A percentile compares a stretch with the other conserved stretches of the same genome.
phyloP scores from a whole-genome alignment of 2,888 invertebrate species.

The Thyatira batis region DNA sequence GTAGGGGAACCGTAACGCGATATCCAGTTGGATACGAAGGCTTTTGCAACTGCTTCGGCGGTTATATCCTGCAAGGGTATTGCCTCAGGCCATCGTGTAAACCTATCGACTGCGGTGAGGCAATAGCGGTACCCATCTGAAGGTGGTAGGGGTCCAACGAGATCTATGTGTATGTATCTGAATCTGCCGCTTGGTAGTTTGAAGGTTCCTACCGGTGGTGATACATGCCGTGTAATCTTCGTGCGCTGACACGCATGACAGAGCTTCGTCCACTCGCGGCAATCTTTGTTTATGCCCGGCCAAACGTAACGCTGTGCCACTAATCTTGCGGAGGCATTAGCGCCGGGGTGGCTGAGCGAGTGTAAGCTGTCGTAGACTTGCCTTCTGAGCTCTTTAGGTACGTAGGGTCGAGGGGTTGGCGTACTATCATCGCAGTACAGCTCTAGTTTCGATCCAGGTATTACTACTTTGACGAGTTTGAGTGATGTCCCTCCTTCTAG shows the following conservation, averaged over 20 bases:
- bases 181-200: background rate
- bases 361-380: constrained; percentile 16
- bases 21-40: constrained; percentile 27
- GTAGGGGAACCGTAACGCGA: constrained; percentile 9
- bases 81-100: constrained; percentile 51
- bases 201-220: constrained; percentile 1
- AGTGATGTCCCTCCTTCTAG: background rate
- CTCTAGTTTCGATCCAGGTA: background rate
- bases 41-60: constrained; percentile 39
- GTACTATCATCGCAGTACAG: constrained; percentile 10
- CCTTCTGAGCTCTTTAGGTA: constrained; percentile 8
- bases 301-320: constrained; percentile 23
- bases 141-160: no score
- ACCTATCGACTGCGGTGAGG: no score
- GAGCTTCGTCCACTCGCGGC: constrained; percentile 26
- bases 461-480: background rate
- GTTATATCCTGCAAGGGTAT: constrained; percentile 41
- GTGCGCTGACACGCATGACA: constrained; percentile 40
- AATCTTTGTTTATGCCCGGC: constrained; percentile 21
- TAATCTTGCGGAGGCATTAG: constrained; percentile 12
- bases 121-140: constrained; percentile 17
- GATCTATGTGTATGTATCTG: no score
- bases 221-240: constrained; percentile 32
- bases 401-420: constrained; percentile 13
- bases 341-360: constrained; percentile 18